Evolutionary conservation across 2,113 vertebrate species (phyloP).

Genomic region (Engystomops pustulosus): DNA sequence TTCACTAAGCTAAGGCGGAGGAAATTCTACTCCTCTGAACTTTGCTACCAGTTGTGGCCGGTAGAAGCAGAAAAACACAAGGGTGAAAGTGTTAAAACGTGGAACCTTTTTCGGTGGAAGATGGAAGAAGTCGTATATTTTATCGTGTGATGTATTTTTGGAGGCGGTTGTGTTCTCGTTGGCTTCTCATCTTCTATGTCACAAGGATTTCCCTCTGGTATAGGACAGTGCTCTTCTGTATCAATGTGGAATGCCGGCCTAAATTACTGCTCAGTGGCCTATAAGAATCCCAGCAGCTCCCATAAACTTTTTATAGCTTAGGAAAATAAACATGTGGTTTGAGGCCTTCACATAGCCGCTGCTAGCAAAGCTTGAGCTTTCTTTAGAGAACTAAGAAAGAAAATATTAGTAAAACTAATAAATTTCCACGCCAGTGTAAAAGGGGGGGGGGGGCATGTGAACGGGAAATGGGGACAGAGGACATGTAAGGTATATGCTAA

Average conservation of each 20-base stretch:
- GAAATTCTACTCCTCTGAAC: neutral
- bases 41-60: neutral
- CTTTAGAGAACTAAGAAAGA: slow-evolving; percentile 74
- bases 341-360: slow-evolving; percentile 75
- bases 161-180: slow-evolving; percentile 64
- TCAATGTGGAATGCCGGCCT: slow-evolving; percentile 77
- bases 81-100: slow-evolving; percentile 12
- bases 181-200: slow-evolving; percentile 66
- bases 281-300: slow-evolving; percentile 78
- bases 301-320: slow-evolving; percentile 84
- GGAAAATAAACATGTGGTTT: slow-evolving; percentile 86
- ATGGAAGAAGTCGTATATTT: neutral
- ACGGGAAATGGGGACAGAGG: neutral
- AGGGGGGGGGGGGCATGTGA: slow-evolving; percentile 1
- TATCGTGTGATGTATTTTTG: slow-evolving; percentile 62
- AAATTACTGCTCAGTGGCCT: slow-evolving; percentile 73
- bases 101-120: neutral
- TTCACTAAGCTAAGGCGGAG: neutral
- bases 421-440: slow-evolving; percentile 70
- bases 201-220: slow-evolving; percentile 71
- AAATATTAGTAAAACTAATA: slow-evolving; percentile 77
- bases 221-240: slow-evolving; percentile 78
- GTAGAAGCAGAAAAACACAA: neutral
- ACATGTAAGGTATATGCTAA: neutral
- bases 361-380: slow-evolving; percentile 70